Percentiles rank a stretch among this genome's conserved stretches.
Evolutionary conservation across 2,888 invertebrate genomes (phyloP).

Genomic region (Drosophila siamana): DNA sequence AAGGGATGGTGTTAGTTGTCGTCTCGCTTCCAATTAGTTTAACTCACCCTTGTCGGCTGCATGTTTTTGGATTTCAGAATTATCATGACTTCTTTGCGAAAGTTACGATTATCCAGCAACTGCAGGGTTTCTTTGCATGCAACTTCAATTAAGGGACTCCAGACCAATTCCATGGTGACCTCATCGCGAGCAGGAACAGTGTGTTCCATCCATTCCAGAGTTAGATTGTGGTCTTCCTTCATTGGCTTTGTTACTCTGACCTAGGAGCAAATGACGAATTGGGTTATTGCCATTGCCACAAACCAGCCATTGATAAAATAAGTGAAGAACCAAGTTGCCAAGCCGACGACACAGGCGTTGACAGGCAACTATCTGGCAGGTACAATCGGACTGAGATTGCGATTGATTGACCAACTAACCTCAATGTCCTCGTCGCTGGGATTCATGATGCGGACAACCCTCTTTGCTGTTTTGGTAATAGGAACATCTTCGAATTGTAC

Average conservation of each 20-base stretch:
- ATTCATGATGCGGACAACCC: constrained; percentile 87
- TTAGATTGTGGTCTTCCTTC: constrained; percentile 87
- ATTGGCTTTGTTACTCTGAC: constrained; percentile 86
- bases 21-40: background rate
- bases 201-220: constrained; percentile 87
- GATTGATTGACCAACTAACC: constrained; percentile 78
- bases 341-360: constrained; percentile 38
- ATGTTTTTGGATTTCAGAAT: constrained; percentile 87
- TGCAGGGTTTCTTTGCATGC: constrained; percentile 88
- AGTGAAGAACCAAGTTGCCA: constrained; percentile 39
- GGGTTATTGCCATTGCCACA: constrained; percentile 4
- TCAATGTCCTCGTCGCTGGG: constrained; percentile 86
- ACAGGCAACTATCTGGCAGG: constrained; percentile 1
- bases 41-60: constrained; percentile 76
- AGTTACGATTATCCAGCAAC: constrained; percentile 88
- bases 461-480: constrained; percentile 87
- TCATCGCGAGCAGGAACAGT: constrained; percentile 87
- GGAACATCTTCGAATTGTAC: constrained; percentile 89
- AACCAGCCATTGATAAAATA: constrained; percentile 65
- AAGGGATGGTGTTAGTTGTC: constrained; percentile 21
- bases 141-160: constrained; percentile 88
- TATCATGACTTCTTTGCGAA: constrained; percentile 89
- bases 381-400: background rate
- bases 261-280: constrained; percentile 78
- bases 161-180: constrained; percentile 87